Base-by-base conservation (phyloP, 30 jellyfish, hydroid and myxozoan species). In the Cassiopea xamachana region DNA sequence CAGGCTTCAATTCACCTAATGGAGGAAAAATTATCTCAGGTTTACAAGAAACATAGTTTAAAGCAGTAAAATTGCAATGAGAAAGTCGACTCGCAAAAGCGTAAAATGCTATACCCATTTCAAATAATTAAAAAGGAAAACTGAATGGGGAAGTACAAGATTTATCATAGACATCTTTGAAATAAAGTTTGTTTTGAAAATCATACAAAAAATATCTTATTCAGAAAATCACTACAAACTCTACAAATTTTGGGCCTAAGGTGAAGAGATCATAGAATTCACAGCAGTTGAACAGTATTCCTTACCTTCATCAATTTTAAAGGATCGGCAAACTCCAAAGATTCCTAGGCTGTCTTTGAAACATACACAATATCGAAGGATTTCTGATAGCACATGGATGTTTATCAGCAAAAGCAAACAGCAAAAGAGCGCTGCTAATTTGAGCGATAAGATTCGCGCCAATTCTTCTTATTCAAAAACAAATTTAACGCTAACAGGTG, bases 391-490 rank as follows among this genome's bases (percentile, higher is more conserved):
- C 15, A 4, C 2, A 64, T 64, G 27, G 15, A 64, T 64, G 43
- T 17, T 64, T 9, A 64, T 64, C 74, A 0, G 15, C 43, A 27
- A 64, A 9, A 64, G 43, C 73, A 82, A 82, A 82, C 90, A 82
- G 90, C 79, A 82, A 64, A 61, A 50, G 90, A 82, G 90, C 82
- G 27, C 73, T 1, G 72, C 71, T 7, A 16, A 79, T 43, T 44
- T n/a, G 45, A 2, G 15, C 43, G 87, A 59, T 71, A 14, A 55
- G 64, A 8, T 70, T 76, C 83, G 94, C 94, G 94, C 94, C 86
- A 51, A 87, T 87, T 87, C 89, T 87, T 87, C 94, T 49, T 60
- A 87, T 73, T 75, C 82, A 69, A 64, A 87, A 87, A 82, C 90
- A 82, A 69, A 64, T 44, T 72, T 50, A 13, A 82, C 73, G 81